phyloP scores from a whole-genome alignment of 2,888 invertebrate genomes.

The Aspidiotus rigidus region DNA sequence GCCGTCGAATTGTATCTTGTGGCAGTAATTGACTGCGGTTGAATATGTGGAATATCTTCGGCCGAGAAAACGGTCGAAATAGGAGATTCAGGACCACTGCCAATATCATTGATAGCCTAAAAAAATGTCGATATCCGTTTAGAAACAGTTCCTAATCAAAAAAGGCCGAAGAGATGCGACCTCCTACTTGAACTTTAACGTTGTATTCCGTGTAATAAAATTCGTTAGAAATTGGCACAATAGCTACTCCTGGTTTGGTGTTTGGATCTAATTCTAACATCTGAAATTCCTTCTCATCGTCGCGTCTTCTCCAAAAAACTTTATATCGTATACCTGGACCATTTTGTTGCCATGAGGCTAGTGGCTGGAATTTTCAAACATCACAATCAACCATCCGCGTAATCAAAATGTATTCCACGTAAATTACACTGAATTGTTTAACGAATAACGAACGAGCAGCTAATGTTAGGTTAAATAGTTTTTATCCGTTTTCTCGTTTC shows the following conservation, averaged over 20 bases:
- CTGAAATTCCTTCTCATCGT: slow-evolving; percentile 66
- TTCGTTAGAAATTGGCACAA: slow-evolving; percentile 62
- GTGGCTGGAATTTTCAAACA: slow-evolving; percentile 45
- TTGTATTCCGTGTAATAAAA: slow-evolving; percentile 76
- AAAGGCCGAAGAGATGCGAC: background rate
- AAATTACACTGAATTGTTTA: too few species aligned
- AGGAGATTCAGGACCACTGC: slow-evolving; percentile 71
- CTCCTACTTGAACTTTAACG: slow-evolving; percentile 65
- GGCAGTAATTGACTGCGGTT: slow-evolving; percentile 72
- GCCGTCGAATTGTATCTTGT: slow-evolving; percentile 82
- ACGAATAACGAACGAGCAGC: too few species aligned
- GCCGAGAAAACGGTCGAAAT: slow-evolving; percentile 69
- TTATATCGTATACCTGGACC: slow-evolving; percentile 83
- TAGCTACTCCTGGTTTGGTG: slow-evolving; percentile 69
- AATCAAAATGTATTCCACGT: too few species aligned
- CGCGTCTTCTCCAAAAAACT: slow-evolving; percentile 73
- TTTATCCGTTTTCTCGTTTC: too few species aligned
- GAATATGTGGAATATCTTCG: slow-evolving; percentile 85
- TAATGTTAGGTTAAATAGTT: too few species aligned
- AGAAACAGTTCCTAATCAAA: background rate
- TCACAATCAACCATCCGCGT: too few species aligned
- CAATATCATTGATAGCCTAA: slow-evolving; percentile 64
- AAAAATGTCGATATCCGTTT: slow-evolving; percentile 16
- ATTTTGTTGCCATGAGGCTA: slow-evolving; percentile 70
- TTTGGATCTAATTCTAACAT: slow-evolving; percentile 57